A percentile compares a stretch with the other conserved stretches of the same genome.
Evolutionary conservation across 1,140 invertebrate species (phyloP).

Genomic region (Heliconius himera): DNA sequence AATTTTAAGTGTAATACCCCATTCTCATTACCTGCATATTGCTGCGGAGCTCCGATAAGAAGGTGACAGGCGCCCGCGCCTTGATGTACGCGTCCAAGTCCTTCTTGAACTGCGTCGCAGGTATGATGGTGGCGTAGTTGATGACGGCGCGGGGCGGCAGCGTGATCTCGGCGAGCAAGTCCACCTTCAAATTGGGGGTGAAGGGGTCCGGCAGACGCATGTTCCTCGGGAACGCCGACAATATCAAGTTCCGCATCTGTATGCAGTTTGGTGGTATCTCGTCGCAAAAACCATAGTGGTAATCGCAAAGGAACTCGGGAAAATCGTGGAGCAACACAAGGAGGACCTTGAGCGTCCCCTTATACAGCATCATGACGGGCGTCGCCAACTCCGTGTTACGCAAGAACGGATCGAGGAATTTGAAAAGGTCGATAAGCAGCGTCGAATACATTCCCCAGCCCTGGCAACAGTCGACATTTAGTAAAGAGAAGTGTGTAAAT

Average conservation of each 20-base stretch:
- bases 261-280: constrained; percentile 99
- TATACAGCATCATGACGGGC: constrained; percentile 96
- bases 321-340: constrained; percentile 98
- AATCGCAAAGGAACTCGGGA: constrained; percentile 99
- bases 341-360: constrained; percentile 97
- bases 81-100: constrained; percentile 98
- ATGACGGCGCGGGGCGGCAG: constrained; percentile 93
- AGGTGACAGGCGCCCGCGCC: constrained; percentile 96
- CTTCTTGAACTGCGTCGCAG: constrained; percentile 94
- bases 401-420: constrained; percentile 97
- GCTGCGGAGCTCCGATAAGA: constrained; percentile 94
- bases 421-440: constrained; percentile 97
- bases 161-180: constrained; percentile 93
- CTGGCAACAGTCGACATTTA: constrained; percentile 52
- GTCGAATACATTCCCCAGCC: constrained; percentile 95
- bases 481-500: constrained; percentile 13
- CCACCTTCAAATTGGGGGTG: constrained; percentile 98
- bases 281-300: constrained; percentile 99
- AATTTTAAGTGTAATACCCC: too few species aligned
- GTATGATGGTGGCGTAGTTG: constrained; percentile 94
- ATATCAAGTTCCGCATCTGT: constrained; percentile 98
- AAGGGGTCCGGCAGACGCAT: constrained; percentile 99
- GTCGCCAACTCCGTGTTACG: constrained; percentile 97
- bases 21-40: constrained; percentile 88
- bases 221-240: constrained; percentile 98